These are phyloP conservation scores for Erythrocebus patas DNA, from an alignment of 2,113 vertebrate species.

Conservation along the genomic window DNA sequence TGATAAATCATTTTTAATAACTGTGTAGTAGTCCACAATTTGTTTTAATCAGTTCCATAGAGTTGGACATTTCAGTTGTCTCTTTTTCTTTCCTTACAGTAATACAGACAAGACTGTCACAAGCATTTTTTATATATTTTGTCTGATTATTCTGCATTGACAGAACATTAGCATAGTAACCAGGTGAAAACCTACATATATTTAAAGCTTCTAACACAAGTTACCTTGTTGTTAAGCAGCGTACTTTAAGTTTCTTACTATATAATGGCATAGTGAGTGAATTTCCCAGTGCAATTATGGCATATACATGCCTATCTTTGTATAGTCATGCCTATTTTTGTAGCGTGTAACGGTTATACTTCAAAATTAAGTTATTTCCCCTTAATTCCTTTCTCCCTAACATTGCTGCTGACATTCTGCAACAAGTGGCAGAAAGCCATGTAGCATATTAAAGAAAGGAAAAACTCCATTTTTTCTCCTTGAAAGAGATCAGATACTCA, in stretches of 20 bases:
- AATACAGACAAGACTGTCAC: background rate
- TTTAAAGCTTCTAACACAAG: background rate
- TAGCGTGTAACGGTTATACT: background rate
- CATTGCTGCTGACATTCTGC: background rate
- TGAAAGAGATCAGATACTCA: background rate
- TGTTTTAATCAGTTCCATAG: background rate
- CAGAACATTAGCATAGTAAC: background rate
- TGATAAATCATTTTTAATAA: background rate
- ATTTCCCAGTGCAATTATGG: background rate
- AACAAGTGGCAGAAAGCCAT: background rate
- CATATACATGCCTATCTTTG: background rate
- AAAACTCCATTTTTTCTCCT: background rate
- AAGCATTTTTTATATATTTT: background rate
- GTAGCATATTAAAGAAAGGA: background rate
- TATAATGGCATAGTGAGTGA: background rate
- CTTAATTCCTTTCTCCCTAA: background rate
- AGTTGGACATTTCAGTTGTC: background rate
- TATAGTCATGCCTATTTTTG: background rate
- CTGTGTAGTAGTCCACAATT: background rate
- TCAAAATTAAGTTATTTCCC: background rate
- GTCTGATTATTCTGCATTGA: background rate
- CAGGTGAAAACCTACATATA: background rate
- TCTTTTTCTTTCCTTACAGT: background rate
- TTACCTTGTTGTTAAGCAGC: background rate
- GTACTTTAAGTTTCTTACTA: background rate